Percentiles rank a stretch among this genome's conserved stretches.
Evolutionary conservation across 2,797 vertebrate species (phyloP).

Genomic region (Tapera naevia): DNA sequence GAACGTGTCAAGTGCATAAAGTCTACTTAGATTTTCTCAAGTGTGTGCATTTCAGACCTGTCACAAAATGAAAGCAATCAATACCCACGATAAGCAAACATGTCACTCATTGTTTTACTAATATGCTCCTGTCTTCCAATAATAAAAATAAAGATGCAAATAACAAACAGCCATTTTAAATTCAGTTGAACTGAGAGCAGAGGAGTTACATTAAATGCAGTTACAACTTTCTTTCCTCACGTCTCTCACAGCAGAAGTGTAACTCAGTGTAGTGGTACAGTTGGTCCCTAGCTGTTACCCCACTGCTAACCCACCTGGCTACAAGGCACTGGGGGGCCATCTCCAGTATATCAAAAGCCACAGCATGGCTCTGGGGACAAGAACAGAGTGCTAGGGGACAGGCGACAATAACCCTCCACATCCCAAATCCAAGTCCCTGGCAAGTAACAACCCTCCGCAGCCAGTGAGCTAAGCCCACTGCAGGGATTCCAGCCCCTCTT

Average conservation of each 20-base stretch:
- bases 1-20: background rate
- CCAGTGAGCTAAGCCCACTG: fast-evolving
- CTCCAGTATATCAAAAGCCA: background rate
- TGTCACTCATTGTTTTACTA: background rate
- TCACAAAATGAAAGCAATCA: background rate
- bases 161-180: background rate
- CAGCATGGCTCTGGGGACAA: background rate
- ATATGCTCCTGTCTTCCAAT: background rate
- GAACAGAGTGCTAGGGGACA: background rate
- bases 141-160: background rate
- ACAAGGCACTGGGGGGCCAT: background rate
- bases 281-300: background rate
- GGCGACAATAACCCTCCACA: background rate
- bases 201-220: background rate
- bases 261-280: fast-evolving
- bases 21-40: background rate
- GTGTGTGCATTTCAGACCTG: background rate
- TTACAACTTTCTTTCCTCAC: background rate
- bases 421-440: background rate
- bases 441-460: background rate
- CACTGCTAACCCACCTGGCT: fast-evolving
- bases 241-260: background rate
- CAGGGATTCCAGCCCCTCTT: background rate
- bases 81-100: background rate
- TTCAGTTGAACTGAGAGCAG: background rate